These are phyloP conservation scores for Phortica magna DNA, from an alignment of 2,888 invertebrate species.

Conservation along the genomic window DNA sequence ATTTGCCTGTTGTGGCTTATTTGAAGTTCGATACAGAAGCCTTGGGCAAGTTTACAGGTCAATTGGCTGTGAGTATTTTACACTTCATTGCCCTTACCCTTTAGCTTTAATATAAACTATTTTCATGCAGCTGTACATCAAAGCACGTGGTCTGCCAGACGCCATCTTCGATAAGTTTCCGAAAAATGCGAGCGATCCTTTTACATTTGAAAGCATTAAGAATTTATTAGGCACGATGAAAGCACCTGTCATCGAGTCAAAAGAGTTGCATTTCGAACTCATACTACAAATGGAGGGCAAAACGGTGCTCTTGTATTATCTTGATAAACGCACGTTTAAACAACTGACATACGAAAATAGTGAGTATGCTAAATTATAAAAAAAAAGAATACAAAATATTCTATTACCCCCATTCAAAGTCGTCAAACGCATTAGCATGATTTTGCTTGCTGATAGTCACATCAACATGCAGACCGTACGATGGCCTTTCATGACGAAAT, in stretches of 20 bases:
- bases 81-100: neutral
- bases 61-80: conserved; percentile 78
- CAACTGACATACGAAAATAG: conserved; percentile 82
- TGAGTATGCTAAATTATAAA: conserved; percentile 75
- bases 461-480: conserved; percentile 81
- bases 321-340: conserved; percentile 83
- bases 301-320: conserved; percentile 83
- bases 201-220: conserved; percentile 80
- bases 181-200: conserved; percentile 78
- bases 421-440: conserved; percentile 80
- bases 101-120: conserved; percentile 31
- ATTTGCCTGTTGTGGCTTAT: conserved; percentile 82
- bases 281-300: conserved; percentile 84
- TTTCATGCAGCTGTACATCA: conserved; percentile 81
- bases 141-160: conserved; percentile 78
- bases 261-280: conserved; percentile 83
- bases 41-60: conserved; percentile 80
- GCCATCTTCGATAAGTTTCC: conserved; percentile 78
- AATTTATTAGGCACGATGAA: conserved; percentile 78
- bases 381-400: neutral
- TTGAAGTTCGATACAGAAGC: conserved; percentile 81
- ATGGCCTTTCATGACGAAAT: conserved; percentile 80
- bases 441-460: conserved; percentile 81
- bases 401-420: conserved; percentile 76
- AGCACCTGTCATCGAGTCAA: conserved; percentile 76